Evolutionary conservation across 2,113 vertebrate genomes (phyloP).

Genomic region (Cyprinodon variegatus): DNA sequence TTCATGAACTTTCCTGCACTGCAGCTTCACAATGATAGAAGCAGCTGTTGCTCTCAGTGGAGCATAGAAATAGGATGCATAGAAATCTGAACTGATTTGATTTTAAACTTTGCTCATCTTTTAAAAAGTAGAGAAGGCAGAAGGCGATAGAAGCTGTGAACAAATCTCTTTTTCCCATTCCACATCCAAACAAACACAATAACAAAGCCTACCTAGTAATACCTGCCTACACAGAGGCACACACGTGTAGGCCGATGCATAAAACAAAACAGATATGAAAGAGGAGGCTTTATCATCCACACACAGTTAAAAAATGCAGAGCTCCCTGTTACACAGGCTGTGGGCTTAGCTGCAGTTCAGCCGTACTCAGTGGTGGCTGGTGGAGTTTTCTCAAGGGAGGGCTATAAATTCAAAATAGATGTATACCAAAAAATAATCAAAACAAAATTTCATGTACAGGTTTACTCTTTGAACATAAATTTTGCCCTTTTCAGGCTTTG

Average conservation of each 20-base stretch:
- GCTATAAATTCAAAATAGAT: too few species aligned
- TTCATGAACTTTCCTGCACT: neutral
- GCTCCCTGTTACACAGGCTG: too few species aligned
- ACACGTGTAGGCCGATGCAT: neutral
- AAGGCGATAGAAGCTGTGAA: too few species aligned
- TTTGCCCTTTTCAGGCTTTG: too few species aligned
- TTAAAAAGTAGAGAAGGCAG: neutral
- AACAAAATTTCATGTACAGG: too few species aligned
- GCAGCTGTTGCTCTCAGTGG: neutral
- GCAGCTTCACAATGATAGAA: too few species aligned
- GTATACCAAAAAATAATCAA: too few species aligned
- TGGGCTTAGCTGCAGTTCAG: neutral
- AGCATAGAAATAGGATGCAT: neutral
- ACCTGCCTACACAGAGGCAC: neutral
- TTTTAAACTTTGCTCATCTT: neutral
- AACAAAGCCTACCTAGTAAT: neutral
- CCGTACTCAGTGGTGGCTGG: neutral
- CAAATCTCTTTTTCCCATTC: neutral
- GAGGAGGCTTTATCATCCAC: neutral
- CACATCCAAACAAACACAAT: neutral
- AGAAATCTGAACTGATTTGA: neutral
- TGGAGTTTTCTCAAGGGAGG: too few species aligned
- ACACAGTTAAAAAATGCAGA: neutral
- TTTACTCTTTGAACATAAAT: too few species aligned
- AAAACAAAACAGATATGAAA: neutral